phyloP scores from a whole-genome alignment of 2,797 vertebrate genomes.

The Sebastes aleutianus region DNA sequence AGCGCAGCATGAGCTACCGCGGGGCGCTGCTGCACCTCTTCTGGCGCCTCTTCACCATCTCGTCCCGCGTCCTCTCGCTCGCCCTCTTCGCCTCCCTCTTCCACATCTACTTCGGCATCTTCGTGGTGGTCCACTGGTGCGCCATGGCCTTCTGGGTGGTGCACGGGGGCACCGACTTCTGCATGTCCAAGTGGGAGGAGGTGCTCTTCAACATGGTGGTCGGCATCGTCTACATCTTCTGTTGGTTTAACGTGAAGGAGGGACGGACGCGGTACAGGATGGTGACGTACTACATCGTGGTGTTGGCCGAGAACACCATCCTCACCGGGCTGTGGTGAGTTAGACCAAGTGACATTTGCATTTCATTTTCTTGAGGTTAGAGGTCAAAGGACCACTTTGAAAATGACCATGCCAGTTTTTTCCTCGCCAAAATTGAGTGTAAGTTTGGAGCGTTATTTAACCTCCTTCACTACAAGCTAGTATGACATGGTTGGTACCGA shows the following conservation, averaged over 20 bases:
- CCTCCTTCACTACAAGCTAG: too few species aligned
- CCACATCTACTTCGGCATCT: conserved; percentile 99
- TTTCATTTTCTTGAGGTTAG: background rate
- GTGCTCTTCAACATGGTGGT: conserved; percentile 99
- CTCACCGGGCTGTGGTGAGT: conserved; percentile 98
- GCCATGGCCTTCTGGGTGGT: conserved; percentile 99
- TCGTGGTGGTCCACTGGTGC: conserved; percentile 98
- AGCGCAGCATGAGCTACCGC: conserved; percentile 99
- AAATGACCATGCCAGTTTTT: too few species aligned
- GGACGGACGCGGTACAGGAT: conserved; percentile 95
- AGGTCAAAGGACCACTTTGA: too few species aligned
- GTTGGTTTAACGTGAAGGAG: conserved; percentile 99
- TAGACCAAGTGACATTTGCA: too few species aligned
- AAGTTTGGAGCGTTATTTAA: too few species aligned
- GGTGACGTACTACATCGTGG: conserved; percentile 96
- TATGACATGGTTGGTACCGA: too few species aligned
- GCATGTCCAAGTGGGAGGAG: conserved; percentile 99
- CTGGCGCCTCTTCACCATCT: conserved; percentile 99
- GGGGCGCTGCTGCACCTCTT: conserved; percentile 95
- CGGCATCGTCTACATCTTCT: conserved; percentile 99
- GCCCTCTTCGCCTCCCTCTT: conserved; percentile 99
- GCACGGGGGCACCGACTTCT: conserved; percentile 98
- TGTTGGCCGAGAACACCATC: conserved; percentile 95
- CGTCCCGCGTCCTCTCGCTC: conserved; percentile 96
- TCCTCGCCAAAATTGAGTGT: too few species aligned